Conservation (phyloP, 2,113 vertebrate genomes). For the Phalacrocorax brasilianus region DNA sequence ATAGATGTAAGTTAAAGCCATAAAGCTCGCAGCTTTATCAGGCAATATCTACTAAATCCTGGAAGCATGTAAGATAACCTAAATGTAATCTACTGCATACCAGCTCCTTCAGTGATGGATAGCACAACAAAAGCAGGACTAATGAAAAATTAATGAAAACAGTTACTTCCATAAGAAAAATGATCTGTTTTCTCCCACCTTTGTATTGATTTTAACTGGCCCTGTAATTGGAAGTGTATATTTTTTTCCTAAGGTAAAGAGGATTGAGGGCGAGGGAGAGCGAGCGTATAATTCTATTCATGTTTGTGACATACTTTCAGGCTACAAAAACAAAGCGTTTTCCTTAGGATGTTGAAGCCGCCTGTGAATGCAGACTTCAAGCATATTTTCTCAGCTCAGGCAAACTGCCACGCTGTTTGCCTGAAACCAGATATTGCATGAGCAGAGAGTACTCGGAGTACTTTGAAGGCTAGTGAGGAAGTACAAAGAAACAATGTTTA, state of each 20-base stretch:
- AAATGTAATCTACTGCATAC: conserved; percentile 59
- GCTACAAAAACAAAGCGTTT: conserved; percentile 44
- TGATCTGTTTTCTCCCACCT: conserved; percentile 72
- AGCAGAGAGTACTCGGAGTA: neutral
- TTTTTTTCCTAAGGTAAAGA: conserved; percentile 73
- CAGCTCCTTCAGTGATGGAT: conserved; percentile 67
- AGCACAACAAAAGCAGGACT: conserved; percentile 63
- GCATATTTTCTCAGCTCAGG: conserved; percentile 33
- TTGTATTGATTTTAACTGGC: conserved; percentile 75
- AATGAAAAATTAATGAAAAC: conserved; percentile 80
- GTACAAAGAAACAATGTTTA: conserved; percentile 10
- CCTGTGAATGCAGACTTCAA: conserved; percentile 39
- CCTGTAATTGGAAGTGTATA: conserved; percentile 74
- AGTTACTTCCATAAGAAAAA: conserved; percentile 78
- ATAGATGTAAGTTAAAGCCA: conserved; percentile 68
- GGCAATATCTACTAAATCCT: conserved; percentile 62
- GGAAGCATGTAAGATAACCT: conserved; percentile 41
- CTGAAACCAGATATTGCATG: conserved; percentile 44
- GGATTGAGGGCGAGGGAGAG: conserved; percentile 36
- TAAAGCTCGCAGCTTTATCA: conserved; percentile 51
- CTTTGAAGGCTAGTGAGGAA: conserved; percentile 12
- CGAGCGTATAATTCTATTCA: conserved; percentile 21
- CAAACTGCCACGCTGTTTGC: conserved; percentile 57
- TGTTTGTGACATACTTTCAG: conserved; percentile 42
- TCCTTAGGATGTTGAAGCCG: conserved; percentile 14